Base-by-base conservation (phyloP, 2,797 vertebrate species). In the Sebastes aleutianus region DNA sequence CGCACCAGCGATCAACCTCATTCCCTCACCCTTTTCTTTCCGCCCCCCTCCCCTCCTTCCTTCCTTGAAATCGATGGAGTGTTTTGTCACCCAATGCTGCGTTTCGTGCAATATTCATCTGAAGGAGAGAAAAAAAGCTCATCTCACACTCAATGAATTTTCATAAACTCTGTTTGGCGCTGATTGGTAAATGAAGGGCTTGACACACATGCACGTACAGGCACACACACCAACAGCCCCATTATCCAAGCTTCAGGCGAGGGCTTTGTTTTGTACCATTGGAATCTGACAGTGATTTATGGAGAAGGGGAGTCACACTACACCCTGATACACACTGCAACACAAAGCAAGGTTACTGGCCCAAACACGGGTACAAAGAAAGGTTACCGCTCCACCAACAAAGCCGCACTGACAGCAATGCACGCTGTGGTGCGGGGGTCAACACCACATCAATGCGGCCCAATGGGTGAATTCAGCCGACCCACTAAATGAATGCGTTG, bases 201-300 rank as follows among this genome's bases (percentile, higher is more conserved):
- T 82, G 68, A 87, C 79, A 89, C 85, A 83, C 85, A 92, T n/a
- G 74, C 74, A 70, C 62, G 2, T 56, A 34, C 54, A 43, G 36
- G 53, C 69, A 53, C 50, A 53, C 80, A 79, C 80, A 74, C 73
- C 80, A 83, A 63, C 81, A 87, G 78, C 73, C 88, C 90, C 80
- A 93, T 94, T 94, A 93, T 90, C 87, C 81, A 32, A 81, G 88
- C 87, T 87, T 86, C 71, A 39, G 83, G 86, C 79, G 57, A 83
- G 76, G 76, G 82, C 88, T 95, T 93, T 94, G 93, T 94, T 92
- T 93, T 26, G 84, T 91, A 82, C 87, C 76, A 83, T 85, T 91
- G 91, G 87, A 93, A 94, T 95, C 89, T 93, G 93, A 94, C 94
- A 94, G 92, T 94, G 94, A 95, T 95, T 94, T 94, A 95, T 95